These are phyloP conservation scores for Adelosebastes latens DNA, from an alignment of 2,797 vertebrate genomes.

Conservation along the genomic window DNA sequence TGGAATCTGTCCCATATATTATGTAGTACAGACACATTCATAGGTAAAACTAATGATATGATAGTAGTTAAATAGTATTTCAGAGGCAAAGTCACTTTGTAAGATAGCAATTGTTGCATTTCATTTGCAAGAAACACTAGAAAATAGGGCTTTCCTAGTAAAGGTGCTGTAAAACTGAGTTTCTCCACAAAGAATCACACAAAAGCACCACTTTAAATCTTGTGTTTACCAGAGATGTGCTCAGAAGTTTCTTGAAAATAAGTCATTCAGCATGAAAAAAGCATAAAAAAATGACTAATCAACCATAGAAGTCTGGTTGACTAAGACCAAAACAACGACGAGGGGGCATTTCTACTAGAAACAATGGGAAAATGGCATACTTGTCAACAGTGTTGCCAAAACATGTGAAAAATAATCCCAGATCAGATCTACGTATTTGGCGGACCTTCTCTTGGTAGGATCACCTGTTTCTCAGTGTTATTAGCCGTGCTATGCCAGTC, in stretches of 20 bases:
- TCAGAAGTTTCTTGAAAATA: too few species aligned
- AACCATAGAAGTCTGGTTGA: too few species aligned
- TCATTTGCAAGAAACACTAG: background rate
- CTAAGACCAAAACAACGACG: too few species aligned
- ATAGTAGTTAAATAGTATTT: background rate
- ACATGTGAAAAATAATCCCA: background rate
- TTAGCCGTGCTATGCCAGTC: background rate
- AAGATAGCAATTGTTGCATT: background rate
- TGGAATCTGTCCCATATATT: background rate
- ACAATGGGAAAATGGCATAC: background rate
- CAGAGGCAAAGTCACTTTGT: background rate
- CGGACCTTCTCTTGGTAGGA: background rate
- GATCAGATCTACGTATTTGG: constrained; percentile 1
- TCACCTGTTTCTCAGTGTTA: constrained; percentile 29
- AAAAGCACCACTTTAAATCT: too few species aligned
- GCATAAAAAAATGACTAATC: too few species aligned
- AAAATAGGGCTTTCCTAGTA: too few species aligned
- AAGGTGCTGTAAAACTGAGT: too few species aligned
- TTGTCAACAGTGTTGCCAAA: background rate
- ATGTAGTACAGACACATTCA: background rate
- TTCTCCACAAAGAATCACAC: too few species aligned
- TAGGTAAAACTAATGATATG: background rate
- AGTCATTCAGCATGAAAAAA: too few species aligned
- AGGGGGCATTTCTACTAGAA: background rate
- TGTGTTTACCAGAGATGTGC: too few species aligned